Conservation (phyloP, 1,140 invertebrate species). For the Drosophila watanabei region DNA sequence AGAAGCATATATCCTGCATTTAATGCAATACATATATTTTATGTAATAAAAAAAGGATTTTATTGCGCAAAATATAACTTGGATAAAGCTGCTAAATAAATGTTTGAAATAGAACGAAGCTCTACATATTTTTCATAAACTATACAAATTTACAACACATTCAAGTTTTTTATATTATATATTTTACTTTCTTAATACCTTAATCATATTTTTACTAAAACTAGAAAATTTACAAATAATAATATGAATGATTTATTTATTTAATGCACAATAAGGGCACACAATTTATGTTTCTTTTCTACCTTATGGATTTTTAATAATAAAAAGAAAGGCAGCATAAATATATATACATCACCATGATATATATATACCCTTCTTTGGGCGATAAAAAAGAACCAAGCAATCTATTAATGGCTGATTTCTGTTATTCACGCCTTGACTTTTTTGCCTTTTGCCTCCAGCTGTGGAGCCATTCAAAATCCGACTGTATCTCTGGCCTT, state of each 20-base stretch:
- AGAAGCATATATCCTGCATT: no score
- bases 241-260: not conserved
- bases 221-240: not conserved
- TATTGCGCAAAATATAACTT: no score
- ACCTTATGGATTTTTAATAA: slow-evolving; percentile 3
- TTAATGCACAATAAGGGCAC: not conserved
- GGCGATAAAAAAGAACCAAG: slow-evolving; percentile 5
- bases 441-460: not conserved
- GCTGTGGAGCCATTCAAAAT: slow-evolving; percentile 5
- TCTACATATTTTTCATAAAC: no score
- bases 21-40: not conserved
- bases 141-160: not conserved
- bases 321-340: not conserved
- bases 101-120: not conserved
- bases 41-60: not conserved
- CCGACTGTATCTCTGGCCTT: slow-evolving; percentile 47
- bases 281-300: not conserved
- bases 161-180: not conserved
- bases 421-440: slow-evolving; percentile 13
- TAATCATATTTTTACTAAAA: not conserved
- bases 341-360: no score
- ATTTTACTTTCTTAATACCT: no score
- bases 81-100: not conserved
- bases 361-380: not conserved
- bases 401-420: slow-evolving; percentile 25